These are phyloP conservation scores for Misgurnus anguillicaudatus DNA, from an alignment of 2,113 vertebrate species.

Conservation along the genomic window DNA sequence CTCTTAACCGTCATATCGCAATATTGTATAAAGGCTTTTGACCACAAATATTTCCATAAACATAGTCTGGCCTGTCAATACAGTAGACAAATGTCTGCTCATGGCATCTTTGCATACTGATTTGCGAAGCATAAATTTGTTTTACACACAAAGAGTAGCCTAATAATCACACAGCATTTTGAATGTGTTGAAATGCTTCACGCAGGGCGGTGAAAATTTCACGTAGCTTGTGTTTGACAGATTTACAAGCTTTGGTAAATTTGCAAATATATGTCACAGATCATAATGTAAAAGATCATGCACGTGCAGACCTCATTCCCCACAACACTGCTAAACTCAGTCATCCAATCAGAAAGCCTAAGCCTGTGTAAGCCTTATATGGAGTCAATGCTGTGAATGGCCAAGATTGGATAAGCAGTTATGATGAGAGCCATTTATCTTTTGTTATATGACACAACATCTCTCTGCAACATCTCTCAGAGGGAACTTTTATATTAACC, in stretches of 20 bases:
- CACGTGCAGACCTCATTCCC: conserved; percentile 30
- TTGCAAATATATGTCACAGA: conserved; percentile 19
- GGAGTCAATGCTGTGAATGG: conserved; percentile 37
- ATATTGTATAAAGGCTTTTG: neutral
- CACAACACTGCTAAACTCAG: conserved; percentile 21
- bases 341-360: conserved; percentile 48
- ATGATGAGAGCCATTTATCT: conserved; percentile 43
- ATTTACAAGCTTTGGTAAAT: neutral
- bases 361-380: conserved; percentile 56
- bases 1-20: too few species aligned
- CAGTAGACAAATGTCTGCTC: neutral
- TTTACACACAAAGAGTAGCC: too few species aligned
- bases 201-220: neutral
- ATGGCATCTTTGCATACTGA: conserved; percentile 19
- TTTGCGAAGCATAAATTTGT: neutral
- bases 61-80: neutral
- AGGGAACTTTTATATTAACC: conserved; percentile 15
- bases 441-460: conserved; percentile 40
- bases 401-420: conserved; percentile 30
- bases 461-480: conserved; percentile 19
- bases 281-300: conserved; percentile 29
- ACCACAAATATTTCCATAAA: neutral
- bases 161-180: neutral
- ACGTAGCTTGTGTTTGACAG: too few species aligned
- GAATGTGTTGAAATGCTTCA: neutral